Evolutionary conservation across 2,888 invertebrate genomes (phyloP).

Genomic region (Noctua pronuba): DNA sequence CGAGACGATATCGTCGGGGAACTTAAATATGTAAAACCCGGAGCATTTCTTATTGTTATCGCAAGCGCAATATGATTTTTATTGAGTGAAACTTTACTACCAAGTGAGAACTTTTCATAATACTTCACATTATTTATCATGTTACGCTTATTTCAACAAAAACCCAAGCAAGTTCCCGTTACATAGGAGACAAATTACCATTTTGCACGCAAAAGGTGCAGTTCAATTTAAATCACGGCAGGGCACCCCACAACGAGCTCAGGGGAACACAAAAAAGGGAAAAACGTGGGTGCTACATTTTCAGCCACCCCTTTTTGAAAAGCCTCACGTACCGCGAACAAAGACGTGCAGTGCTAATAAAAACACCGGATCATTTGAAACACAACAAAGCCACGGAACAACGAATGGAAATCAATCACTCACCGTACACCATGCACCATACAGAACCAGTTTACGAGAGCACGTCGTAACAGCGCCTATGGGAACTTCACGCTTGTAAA

Average conservation of each 20-base stretch:
- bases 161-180: slow-evolving; percentile 36
- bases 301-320: slow-evolving; percentile 61
- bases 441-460: slow-evolving; percentile 61
- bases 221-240: slow-evolving; percentile 64
- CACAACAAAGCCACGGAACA: slow-evolving; percentile 60
- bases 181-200: slow-evolving; percentile 57
- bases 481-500: slow-evolving; percentile 62
- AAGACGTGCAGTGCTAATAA: slow-evolving; percentile 61
- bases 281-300: slow-evolving; percentile 53
- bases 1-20: slow-evolving; percentile 48
- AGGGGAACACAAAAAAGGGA: slow-evolving; percentile 52
- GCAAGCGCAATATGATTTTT: slow-evolving; percentile 43
- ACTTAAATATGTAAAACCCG: slow-evolving; percentile 46
- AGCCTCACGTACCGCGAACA: slow-evolving; percentile 60
- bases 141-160: slow-evolving; percentile 48
- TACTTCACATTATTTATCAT: slow-evolving; percentile 34
- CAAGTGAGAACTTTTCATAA: slow-evolving; percentile 40
- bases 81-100: slow-evolving; percentile 40
- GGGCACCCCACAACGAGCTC: slow-evolving; percentile 44
- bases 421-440: slow-evolving; percentile 62
- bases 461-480: slow-evolving; percentile 47
- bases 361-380: slow-evolving; percentile 64
- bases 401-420: slow-evolving; percentile 67
- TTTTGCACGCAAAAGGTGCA: slow-evolving; percentile 64
- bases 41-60: slow-evolving; percentile 43